Conservation (phyloP, 2,113 vertebrate genomes). For the Takifugu flavidus region DNA sequence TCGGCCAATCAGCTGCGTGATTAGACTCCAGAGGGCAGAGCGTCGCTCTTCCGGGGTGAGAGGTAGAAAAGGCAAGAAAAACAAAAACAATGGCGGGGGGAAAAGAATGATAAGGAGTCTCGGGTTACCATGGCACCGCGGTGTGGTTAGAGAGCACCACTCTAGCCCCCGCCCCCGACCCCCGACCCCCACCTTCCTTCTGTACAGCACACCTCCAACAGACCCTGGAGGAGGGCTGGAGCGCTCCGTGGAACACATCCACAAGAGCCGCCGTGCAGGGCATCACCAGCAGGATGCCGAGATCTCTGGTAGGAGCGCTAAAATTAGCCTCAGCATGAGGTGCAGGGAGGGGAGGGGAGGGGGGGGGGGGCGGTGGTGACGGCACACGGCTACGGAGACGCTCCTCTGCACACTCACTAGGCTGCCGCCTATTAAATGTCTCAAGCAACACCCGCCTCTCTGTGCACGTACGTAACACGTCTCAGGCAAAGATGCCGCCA, state of each 20-base stretch:
- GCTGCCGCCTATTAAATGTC: slow-evolving; percentile 71
- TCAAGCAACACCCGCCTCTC: slow-evolving; percentile 57
- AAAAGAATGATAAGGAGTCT: slow-evolving; percentile 46
- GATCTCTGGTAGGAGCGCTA: slow-evolving; percentile 59
- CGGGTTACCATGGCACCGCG: slow-evolving; percentile 66
- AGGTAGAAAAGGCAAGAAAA: slow-evolving; percentile 10
- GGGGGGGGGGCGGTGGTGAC: slow-evolving; percentile 54
- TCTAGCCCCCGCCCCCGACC: slow-evolving; percentile 26
- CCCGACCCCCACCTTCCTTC: slow-evolving; percentile 25
- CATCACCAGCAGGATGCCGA: slow-evolving; percentile 63
- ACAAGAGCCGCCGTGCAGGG: slow-evolving; percentile 46
- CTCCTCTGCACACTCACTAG: slow-evolving; percentile 65
- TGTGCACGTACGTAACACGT: slow-evolving; percentile 48
- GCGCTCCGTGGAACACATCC: slow-evolving; percentile 50
- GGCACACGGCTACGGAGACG: slow-evolving; percentile 61
- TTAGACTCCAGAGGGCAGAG: slow-evolving; percentile 42
- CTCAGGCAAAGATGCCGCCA: slow-evolving; percentile 15
- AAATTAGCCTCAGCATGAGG: slow-evolving; percentile 67
- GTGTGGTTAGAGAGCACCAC: slow-evolving; percentile 53
- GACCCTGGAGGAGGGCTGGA: slow-evolving; percentile 49
- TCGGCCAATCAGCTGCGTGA: slow-evolving; percentile 56
- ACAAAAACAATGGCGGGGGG: slow-evolving; percentile 29
- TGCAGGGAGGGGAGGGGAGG: slow-evolving; percentile 28
- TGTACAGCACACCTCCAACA: slow-evolving; percentile 48
- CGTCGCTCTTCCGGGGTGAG: slow-evolving; percentile 44